Base-by-base conservation (phyloP, 2,888 invertebrate genomes). In the Caenorhabditis sp. region DNA sequence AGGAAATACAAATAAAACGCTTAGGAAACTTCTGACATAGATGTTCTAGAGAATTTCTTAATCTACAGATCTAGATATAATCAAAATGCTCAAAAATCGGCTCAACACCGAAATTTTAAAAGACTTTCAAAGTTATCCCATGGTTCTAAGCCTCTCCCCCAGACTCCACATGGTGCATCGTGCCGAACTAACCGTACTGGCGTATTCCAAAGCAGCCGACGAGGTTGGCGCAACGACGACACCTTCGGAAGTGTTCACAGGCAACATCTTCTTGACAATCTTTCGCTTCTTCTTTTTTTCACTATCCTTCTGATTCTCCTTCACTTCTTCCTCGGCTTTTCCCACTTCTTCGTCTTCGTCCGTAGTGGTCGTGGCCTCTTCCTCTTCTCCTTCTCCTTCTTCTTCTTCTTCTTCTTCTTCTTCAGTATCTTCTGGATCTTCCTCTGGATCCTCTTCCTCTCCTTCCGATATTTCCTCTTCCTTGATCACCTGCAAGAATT, bases 401-500 rank as follows among this genome's bases (percentile, higher is more conserved):
- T 30, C 52, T 35, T 32, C 52, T 2, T 8, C 20, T 13, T 30
- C 52, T 2, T 22, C 32, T 2, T 17, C 32, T 2, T 35, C 52
- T 15, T 24, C 56, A 59, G 50, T 24, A 15, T 26, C 48, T 6
- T 55, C 62, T 20, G 58, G 45, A 26, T 46, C 66, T 22, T 56
- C 30, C 1, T 22, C 35, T 20, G n/a, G n/a, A n/a, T n/a, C n/a
- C n/a, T 41, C 63, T 6, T 20, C 53, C 11, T 24, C 24, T 1
- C 5, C 4, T 35, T 65, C 66, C 8, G 68, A 52, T 22, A 41
- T 52, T 32, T 30, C 52, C 52, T 68, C 68, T 24, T 50, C 41
- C 58, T 68, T 68, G 56, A 68, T 68, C 24, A 59, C 68, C 68
- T 68, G 27, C 13, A 68, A 68, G n/a, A n/a, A n/a, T n/a, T n/a